These are phyloP conservation scores for Cotesia typhae DNA, from an alignment of 1,140 invertebrate species.

Conservation along the genomic window DNA sequence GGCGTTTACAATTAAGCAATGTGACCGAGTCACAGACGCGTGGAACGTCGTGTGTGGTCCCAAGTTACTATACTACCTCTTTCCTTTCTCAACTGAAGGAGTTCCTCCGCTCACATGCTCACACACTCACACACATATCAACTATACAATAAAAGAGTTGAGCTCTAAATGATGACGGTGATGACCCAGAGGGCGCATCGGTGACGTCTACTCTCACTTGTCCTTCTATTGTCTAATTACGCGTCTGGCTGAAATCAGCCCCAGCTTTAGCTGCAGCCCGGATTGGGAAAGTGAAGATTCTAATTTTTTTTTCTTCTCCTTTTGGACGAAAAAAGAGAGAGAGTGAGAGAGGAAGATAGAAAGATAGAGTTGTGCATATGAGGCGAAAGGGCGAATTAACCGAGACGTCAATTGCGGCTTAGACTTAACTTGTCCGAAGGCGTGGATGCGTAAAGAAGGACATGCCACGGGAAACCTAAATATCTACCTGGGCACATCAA, in stretches of 20 bases:
- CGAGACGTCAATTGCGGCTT: conserved; percentile 55
- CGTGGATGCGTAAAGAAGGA: conserved; percentile 62
- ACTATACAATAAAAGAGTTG: too few relatives aligned
- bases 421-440: conserved; percentile 55
- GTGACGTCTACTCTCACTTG: too few relatives aligned
- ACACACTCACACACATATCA: too few relatives aligned
- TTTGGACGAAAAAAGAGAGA: too few relatives aligned
- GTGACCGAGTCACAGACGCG: conserved; percentile 66
- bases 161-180: too few relatives aligned
- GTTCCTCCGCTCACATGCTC: conserved; percentile 39
- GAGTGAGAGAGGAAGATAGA: not conserved
- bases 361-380: conserved; percentile 36
- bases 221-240: too few relatives aligned
- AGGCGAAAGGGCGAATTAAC: conserved; percentile 31
- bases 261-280: too few relatives aligned
- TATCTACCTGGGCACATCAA: conserved; percentile 43
- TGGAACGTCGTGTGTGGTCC: conserved; percentile 67
- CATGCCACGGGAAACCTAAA: conserved; percentile 63
- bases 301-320: too few relatives aligned
- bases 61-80: conserved; percentile 58
- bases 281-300: too few relatives aligned
- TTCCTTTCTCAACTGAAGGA: conserved; percentile 46
- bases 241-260: too few relatives aligned
- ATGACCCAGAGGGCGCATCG: too few relatives aligned
- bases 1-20: conserved; percentile 67